Base-by-base conservation (phyloP, 1,140 invertebrate genomes). In the Neodiprion lecontei region DNA sequence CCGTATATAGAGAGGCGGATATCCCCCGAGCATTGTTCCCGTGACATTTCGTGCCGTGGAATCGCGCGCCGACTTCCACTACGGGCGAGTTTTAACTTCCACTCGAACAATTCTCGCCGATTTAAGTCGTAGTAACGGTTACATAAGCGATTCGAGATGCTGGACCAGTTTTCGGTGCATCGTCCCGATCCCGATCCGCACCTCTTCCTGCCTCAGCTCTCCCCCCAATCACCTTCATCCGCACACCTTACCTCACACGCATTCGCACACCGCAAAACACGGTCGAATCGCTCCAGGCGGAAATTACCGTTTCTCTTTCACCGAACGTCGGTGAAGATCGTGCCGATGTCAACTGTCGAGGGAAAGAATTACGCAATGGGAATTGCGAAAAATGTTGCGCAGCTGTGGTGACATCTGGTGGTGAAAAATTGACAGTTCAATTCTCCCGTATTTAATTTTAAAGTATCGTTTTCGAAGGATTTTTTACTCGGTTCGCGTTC, bases 241-340 rank as follows among this genome's bases (percentile, higher is more conserved):
- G 28, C 28, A 40, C 28, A 5, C 28, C 5, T 40, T 40, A 5
- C 28, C 28, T 40, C 28, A 40, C 28, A 40, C 28, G 1, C 28
- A 40, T 5, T 40, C 2, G 28, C 28, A 40, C 28, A 40, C 28
- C 28, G 28, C 28, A 40, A 40, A 3, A 40, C 28, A 40, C 28
- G 5, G 28, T 40, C 28, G 28, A 40, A 68, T 7, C 0, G 72
- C 67, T 12, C 48, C 67, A 1, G 48, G n/a, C 14, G 67, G 47
- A 67, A 66, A 71, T 9, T 14, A 71, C 11, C 23, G 49, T n/a
- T 48, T 23, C 50, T 48, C 47, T 48, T 11, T 40, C 47, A 11
- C 69, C n/a, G n/a, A 40, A 23, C 28, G 72, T 12, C 48, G 61
- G 23, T 50, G 74, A 61, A 68, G 28, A 10, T 21, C 48, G n/a